Percentiles rank a stretch among this genome's conserved stretches.
These are phyloP conservation scores for Lagopus muta DNA, from an alignment of 2,113 vertebrate genomes.

Conservation along the genomic window DNA sequence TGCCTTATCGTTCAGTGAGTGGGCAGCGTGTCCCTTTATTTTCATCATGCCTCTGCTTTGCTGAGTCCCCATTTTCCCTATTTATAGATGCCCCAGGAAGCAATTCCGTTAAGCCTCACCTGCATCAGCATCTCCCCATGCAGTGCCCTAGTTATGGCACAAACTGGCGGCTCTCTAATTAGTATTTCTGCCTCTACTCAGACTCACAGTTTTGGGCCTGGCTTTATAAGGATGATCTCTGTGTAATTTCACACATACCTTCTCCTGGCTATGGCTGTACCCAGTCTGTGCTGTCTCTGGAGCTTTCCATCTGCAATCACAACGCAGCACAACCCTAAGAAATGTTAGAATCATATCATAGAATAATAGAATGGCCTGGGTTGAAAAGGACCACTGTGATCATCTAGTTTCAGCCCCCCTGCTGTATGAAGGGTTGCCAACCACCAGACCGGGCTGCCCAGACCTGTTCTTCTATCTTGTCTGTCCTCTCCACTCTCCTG, in stretches of 20 bases:
- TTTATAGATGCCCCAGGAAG: conserved; percentile 44
- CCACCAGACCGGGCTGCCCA: no score
- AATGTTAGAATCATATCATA: neutral
- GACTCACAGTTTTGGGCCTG: neutral
- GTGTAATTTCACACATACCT: neutral
- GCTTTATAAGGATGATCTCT: neutral
- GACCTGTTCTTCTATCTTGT: neutral
- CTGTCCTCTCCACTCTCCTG: neutral
- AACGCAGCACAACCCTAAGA: neutral
- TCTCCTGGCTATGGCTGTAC: neutral
- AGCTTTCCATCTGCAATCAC: neutral
- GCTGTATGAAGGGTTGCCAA: no score
- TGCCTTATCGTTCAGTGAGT: neutral
- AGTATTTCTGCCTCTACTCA: neutral
- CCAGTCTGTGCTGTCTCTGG: neutral
- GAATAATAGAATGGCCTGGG: no score
- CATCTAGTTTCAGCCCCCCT: no score
- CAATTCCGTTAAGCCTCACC: neutral
- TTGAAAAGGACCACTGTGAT: no score
- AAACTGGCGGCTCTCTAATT: neutral
- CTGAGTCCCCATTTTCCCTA: conserved; percentile 19
- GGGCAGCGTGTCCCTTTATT: neutral
- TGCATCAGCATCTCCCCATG: conserved; percentile 42
- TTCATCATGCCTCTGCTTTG: neutral
- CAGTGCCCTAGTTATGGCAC: neutral